Percentiles rank a stretch among this genome's conserved stretches.
Conservation (phyloP, 2,113 vertebrate genomes). For the Redunca redunca region DNA sequence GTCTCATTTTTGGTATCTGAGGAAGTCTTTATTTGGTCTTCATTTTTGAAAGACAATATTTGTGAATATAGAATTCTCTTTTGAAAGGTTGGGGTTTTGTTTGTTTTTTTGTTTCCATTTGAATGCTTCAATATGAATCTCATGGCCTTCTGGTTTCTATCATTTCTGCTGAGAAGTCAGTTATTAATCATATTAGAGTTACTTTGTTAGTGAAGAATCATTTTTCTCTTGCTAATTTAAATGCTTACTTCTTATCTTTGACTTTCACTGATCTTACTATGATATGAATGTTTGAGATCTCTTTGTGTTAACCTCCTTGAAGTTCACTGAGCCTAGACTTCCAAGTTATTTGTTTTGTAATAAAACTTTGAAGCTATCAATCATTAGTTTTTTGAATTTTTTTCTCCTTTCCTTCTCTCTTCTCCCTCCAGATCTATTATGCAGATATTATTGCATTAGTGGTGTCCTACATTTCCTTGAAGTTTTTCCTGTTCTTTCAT, state of each 20-base stretch:
- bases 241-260: neutral
- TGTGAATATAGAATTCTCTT: neutral
- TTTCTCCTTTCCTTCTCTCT: neutral
- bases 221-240: neutral
- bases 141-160: neutral
- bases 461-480: neutral
- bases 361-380: neutral
- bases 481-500: neutral
- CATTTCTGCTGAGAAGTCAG: neutral
- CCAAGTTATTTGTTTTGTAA: neutral
- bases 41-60: neutral
- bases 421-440: neutral
- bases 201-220: neutral
- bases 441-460: neutral
- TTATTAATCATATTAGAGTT: neutral
- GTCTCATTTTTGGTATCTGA: neutral
- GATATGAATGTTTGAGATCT: neutral
- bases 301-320: neutral
- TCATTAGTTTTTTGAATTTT: neutral
- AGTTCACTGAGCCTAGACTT: neutral
- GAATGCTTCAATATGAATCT: neutral
- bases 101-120: neutral
- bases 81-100: neutral
- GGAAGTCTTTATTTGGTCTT: neutral
- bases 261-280: neutral